These are phyloP conservation scores for Campylomormyrus tamandua DNA, from an alignment of 2,113 vertebrate species.

Conservation along the genomic window DNA sequence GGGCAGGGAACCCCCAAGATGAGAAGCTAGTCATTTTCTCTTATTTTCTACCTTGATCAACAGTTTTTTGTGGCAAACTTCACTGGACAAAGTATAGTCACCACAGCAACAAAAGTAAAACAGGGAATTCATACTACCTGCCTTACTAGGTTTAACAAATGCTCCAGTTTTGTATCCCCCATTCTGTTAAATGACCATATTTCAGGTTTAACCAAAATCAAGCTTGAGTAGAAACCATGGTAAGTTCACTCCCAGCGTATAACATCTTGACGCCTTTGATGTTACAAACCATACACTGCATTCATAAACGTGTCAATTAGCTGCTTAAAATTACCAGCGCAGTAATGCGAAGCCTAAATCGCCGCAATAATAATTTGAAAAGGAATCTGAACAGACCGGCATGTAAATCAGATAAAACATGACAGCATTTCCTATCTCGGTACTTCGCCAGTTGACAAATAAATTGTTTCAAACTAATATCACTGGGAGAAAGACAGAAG, in stretches of 20 bases:
- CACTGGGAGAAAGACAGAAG: neutral
- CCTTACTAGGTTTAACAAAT: neutral
- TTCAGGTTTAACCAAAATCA: neutral
- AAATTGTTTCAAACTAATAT: neutral
- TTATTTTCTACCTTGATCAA: neutral
- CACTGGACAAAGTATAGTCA: neutral
- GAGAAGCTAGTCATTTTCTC: neutral
- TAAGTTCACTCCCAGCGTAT: neutral
- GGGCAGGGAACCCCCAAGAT: neutral
- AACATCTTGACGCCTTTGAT: neutral
- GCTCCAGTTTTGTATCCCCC: neutral
- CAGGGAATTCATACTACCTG: neutral
- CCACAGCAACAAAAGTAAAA: neutral
- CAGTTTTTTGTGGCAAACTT: neutral
- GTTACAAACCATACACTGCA: neutral
- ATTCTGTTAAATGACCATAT: neutral
- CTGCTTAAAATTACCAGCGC: neutral
- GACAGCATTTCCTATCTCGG: neutral
- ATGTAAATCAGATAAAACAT: neutral
- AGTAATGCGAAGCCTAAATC: neutral
- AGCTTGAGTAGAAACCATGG: neutral
- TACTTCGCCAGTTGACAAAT: neutral
- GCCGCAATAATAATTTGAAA: neutral
- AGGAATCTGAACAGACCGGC: neutral
- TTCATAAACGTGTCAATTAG: neutral